Base-by-base conservation (phyloP, 2,797 vertebrate species). In the Hydrocynus forskahlii region DNA sequence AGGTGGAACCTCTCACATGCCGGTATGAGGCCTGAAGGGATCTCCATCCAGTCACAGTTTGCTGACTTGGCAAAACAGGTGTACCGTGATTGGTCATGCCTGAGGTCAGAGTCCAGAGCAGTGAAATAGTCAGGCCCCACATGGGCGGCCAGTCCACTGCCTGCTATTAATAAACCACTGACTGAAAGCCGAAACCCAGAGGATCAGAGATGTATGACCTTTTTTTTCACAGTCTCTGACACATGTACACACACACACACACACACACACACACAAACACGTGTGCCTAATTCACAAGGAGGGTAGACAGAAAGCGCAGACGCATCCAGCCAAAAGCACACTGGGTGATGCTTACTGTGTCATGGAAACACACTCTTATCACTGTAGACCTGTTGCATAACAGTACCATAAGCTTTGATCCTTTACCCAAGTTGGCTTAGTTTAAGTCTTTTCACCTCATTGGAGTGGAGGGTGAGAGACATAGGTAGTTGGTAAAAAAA, bases 101-200 rank as follows among this genome's bases (percentile, higher is more conserved):
- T 21, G 68, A 71, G 82, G 80, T 87, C 80, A 85, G 82, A 86
- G 82, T 88, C 86, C 80, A 86, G 80, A 80, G 43, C 79, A 71
- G 77, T 57, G 73, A 71, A 69, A 79, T 79, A 85, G 35, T 89
- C 85, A 88, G 91, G 90, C 88, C 91, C 87, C 82, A 87, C 88
- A 90, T 86, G 87, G 88, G 83, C 82, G 87, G 88, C 87, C 88
- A 87, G 81, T 79, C 72, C 21, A 82, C 84, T 88, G 89, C 90
- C 89, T 93, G 89, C 90, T 94, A 93, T 89, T 90, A 92, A 90
- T 94, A 93, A 90, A 78, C 76, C 78, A 75, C 77, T 66, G 78
- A 82, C 85, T 77, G 87, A 88, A 89, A 87, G 83, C 79, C 71
- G 87, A 89, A 83, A 84, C 78, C 69, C 38, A 48, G 50, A 64